Conservation (phyloP, 2,113 vertebrate genomes). For the Rhipidura dahli region DNA sequence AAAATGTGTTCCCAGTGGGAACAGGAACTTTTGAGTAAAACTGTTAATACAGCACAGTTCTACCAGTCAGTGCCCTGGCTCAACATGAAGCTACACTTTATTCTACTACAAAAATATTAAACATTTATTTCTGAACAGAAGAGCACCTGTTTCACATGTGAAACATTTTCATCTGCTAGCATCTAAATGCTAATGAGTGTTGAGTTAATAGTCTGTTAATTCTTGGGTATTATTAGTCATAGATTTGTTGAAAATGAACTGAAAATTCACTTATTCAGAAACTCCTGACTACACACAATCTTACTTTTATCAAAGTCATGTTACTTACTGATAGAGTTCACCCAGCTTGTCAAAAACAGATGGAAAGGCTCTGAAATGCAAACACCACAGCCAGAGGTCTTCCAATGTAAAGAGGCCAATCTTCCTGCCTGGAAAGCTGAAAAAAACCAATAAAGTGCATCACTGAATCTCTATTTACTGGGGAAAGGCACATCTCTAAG, state of each 20-base stretch:
- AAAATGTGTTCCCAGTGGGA: background rate
- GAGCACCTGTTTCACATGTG: background rate
- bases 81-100: background rate
- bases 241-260: background rate
- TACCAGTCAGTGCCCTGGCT: background rate
- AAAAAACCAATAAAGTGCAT: background rate
- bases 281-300: background rate
- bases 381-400: background rate
- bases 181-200: background rate
- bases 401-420: background rate
- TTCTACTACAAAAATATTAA: background rate
- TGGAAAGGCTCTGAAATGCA: background rate
- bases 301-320: background rate
- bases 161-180: background rate
- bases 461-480: background rate
- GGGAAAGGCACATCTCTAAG: background rate
- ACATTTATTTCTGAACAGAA: background rate
- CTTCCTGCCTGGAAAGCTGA: conserved; percentile 36
- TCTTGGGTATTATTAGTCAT: background rate
- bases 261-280: background rate
- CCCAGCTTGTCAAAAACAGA: background rate
- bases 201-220: background rate
- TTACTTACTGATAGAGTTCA: background rate
- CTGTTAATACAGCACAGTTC: background rate
- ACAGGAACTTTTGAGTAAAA: background rate